Conservation (phyloP, 2,888 invertebrate species). For the Ditula angustiorana region DNA sequence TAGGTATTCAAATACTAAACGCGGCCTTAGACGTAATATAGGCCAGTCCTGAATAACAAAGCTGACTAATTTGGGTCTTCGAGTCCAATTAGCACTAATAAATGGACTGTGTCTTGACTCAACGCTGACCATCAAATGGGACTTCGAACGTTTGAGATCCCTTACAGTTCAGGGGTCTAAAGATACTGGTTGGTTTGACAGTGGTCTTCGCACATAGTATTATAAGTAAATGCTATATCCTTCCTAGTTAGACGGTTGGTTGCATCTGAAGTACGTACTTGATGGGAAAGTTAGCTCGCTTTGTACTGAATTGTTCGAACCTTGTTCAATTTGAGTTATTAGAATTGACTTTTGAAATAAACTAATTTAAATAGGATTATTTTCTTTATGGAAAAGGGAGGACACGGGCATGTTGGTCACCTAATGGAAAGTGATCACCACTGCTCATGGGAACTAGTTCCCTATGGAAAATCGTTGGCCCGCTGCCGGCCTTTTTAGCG, state of each 20-base stretch:
- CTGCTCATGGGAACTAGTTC: no score
- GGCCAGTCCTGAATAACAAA: constrained; percentile 51
- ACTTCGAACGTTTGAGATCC: neutral
- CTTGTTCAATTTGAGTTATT: neutral
- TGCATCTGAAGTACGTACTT: constrained; percentile 6
- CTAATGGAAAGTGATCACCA: no score
- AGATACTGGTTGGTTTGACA: constrained; percentile 13
- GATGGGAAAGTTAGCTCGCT: constrained; percentile 10
- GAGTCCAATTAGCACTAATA: constrained; percentile 65
- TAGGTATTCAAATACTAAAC: constrained; percentile 32
- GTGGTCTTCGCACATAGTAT: constrained; percentile 7
- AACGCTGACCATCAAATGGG: constrained; percentile 10
- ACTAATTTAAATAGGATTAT: no score
- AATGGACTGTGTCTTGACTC: constrained; percentile 52
- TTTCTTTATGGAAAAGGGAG: no score
- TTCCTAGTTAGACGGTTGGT: constrained; percentile 13
- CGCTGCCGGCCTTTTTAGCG: no score
- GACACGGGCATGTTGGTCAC: no score
- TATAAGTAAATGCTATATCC: constrained; percentile 20
- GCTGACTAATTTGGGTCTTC: constrained; percentile 57
- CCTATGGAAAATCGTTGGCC: no score
- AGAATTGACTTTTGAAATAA: neutral
- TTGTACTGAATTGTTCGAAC: neutral
- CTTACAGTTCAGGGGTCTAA: neutral
- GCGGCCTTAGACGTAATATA: constrained; percentile 22